Percentiles rank a stretch among this genome's conserved stretches.
phyloP scores from a whole-genome alignment of 1,140 invertebrate species.

The Calycopis cecrops region DNA sequence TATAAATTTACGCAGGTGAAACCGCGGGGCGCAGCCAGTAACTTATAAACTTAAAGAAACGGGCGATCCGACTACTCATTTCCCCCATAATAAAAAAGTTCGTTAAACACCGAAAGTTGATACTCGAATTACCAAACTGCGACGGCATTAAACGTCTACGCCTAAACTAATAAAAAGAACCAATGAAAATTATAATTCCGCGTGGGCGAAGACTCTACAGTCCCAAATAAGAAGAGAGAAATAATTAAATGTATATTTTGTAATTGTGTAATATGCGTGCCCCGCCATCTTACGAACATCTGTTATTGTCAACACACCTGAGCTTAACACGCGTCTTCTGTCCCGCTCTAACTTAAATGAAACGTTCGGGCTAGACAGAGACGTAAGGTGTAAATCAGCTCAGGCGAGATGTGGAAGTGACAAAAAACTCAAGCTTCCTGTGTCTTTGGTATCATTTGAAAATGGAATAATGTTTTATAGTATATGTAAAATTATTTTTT shows the following conservation, averaged over 20 bases:
- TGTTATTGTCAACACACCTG: conserved; percentile 74
- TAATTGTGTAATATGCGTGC: conserved; percentile 69
- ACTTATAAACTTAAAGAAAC: no score
- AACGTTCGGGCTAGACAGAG: conserved; percentile 33
- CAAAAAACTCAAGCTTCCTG: conserved; percentile 73
- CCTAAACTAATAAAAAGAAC: background rate
- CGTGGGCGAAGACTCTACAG: conserved; percentile 43
- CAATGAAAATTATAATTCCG: conserved; percentile 19
- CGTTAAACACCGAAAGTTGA: no score
- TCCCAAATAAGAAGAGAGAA: conserved; percentile 53
- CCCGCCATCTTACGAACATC: conserved; percentile 64
- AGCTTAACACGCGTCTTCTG: conserved; percentile 33
- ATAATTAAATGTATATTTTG: conserved; percentile 71
- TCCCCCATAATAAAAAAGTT: no score
- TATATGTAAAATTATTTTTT: conserved; percentile 26
- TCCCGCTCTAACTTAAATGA: conserved; percentile 34
- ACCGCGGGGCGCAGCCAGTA: no score
- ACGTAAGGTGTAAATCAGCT: conserved; percentile 39
- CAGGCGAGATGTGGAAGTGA: conserved; percentile 66
- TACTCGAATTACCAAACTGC: no score
- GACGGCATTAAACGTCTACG: no score
- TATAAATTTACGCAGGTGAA: no score
- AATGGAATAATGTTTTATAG: conserved; percentile 64
- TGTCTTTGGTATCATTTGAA: conserved; percentile 74
- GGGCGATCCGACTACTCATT: no score